phyloP scores from a whole-genome alignment of 2,888 invertebrate genomes.

The Perizoma flavofasciatum region DNA sequence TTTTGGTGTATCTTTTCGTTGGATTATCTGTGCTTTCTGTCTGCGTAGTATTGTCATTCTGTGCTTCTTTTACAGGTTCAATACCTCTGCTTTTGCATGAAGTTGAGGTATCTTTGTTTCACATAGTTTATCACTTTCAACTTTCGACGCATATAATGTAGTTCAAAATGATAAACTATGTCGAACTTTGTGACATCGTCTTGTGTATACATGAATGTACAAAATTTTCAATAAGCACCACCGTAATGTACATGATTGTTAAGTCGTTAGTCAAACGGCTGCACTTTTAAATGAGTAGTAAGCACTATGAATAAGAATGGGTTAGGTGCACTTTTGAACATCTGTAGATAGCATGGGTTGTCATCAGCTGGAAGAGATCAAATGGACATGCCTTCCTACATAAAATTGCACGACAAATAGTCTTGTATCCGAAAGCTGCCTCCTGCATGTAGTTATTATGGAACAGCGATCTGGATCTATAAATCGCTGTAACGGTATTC shows the following conservation, averaged over 20 bases:
- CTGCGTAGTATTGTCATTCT: conserved; percentile 60
- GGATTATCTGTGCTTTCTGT: conserved; percentile 63
- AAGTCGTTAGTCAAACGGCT: conserved; percentile 31
- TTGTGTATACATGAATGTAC: conserved; percentile 36
- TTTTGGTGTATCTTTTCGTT: conserved; percentile 54
- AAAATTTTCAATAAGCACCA: conserved; percentile 26
- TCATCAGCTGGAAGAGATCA: conserved; percentile 21
- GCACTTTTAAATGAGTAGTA: conserved; percentile 45
- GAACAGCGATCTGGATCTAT: not conserved
- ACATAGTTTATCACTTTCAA: conserved; percentile 26
- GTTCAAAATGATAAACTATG: conserved; percentile 22
- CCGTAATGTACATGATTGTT: conserved; percentile 16
- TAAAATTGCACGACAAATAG: not conserved
- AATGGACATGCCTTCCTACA: not conserved
- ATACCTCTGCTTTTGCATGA: conserved; percentile 32
- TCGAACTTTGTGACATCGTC: conserved; percentile 22
- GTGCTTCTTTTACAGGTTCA: conserved; percentile 39
- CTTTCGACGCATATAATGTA: conserved; percentile 1
- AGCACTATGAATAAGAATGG: conserved; percentile 30
- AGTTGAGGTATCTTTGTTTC: conserved; percentile 28
- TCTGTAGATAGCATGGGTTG: conserved; percentile 25
- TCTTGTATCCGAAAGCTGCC: not conserved
- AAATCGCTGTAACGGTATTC: not conserved
- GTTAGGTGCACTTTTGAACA: conserved; percentile 25
- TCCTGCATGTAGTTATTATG: not conserved